phyloP scores from a whole-genome alignment of 2,888 invertebrate species.

The Phymatocera aterrima region DNA sequence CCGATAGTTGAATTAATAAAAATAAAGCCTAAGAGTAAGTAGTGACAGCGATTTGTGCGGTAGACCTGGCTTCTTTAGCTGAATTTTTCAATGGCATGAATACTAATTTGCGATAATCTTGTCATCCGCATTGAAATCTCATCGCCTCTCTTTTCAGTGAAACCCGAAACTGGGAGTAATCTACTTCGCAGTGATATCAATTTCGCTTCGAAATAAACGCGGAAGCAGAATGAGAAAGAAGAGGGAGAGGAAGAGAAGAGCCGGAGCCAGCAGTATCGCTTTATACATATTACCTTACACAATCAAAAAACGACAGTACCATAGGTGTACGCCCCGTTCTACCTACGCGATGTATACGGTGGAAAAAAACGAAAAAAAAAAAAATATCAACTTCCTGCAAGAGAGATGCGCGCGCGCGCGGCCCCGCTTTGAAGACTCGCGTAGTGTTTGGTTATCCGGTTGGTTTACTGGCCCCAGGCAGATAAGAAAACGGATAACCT shows the following conservation, averaged over 20 bases:
- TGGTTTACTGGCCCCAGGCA: conserved; percentile 35
- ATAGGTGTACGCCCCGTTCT: not conserved
- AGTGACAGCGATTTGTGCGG: too few species aligned
- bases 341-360: not conserved
- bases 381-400: conserved; percentile 30
- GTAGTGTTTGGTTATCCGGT: conserved; percentile 35
- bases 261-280: too few species aligned
- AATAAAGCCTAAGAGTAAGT: too few species aligned
- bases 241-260: not conserved
- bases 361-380: not conserved
- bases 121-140: too few species aligned
- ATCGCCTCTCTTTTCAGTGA: too few species aligned
- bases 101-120: too few species aligned
- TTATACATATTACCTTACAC: not conserved
- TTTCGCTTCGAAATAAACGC: not conserved
- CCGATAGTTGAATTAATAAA: too few species aligned
- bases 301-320: not conserved
- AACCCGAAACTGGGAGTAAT: too few species aligned
- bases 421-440: conserved; percentile 32
- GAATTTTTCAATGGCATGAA: too few species aligned
- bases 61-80: too few species aligned
- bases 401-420: conserved; percentile 31
- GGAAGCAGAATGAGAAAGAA: not conserved
- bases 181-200: not conserved
- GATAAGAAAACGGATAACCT: conserved; percentile 38